A percentile compares a stretch with the other conserved stretches of the same genome.
These are phyloP conservation scores for Tragopan temminckii DNA, from an alignment of 2,797 vertebrate species.

Conservation along the genomic window DNA sequence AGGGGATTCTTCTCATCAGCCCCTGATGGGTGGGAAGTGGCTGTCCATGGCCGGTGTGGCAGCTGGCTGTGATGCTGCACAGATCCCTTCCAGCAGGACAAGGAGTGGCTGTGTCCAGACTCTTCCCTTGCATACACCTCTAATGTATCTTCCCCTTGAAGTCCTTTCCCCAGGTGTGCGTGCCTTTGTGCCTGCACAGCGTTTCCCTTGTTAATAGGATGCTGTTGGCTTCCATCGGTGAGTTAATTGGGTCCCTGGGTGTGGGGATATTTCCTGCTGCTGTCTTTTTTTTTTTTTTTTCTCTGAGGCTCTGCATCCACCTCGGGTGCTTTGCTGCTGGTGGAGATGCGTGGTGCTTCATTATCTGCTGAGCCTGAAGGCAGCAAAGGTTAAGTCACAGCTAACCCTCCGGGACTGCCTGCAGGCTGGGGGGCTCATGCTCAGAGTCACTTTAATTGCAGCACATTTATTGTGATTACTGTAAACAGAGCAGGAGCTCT, in stretches of 20 bases:
- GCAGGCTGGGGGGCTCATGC: neutral
- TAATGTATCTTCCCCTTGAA: neutral
- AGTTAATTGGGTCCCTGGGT: neutral
- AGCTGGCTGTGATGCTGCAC: neutral
- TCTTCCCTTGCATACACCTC: neutral
- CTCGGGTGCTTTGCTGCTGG: neutral
- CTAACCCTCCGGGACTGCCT: neutral
- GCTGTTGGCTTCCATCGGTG: neutral
- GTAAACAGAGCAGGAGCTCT: neutral
- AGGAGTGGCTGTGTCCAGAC: neutral
- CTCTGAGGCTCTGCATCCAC: neutral
- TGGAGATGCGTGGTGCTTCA: neutral
- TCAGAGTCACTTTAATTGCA: neutral
- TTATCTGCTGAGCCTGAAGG: neutral
- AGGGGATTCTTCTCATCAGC: neutral
- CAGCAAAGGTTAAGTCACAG: neutral
- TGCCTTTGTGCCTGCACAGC: neutral
- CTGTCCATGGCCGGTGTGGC: fast-evolving
- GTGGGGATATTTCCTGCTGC: slow-evolving; percentile 29
- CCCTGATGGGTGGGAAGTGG: neutral
- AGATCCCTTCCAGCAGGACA: neutral
- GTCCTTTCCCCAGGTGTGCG: neutral
- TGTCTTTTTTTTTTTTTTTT: neutral
- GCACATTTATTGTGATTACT: neutral
- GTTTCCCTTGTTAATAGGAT: neutral